These are phyloP conservation scores for Amblyjoppa fuscipennis DNA, from an alignment of 2,888 invertebrate species.

Conservation along the genomic window DNA sequence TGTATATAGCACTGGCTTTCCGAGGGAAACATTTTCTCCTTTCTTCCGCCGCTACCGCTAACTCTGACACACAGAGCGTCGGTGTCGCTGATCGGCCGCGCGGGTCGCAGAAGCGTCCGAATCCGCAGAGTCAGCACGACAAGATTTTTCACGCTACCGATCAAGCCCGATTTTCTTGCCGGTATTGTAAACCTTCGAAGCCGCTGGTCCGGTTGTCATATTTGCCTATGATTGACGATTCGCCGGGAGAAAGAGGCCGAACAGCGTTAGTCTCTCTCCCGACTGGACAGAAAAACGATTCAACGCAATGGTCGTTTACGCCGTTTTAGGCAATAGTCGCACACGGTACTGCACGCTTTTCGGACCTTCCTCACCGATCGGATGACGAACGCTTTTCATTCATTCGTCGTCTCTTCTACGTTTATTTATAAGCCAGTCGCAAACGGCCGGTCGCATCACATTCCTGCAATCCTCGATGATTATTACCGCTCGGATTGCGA, in stretches of 20 bases:
- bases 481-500: slow-evolving; percentile 79
- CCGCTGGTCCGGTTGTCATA: slow-evolving; percentile 83
- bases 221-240: slow-evolving; percentile 85
- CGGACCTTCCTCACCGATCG: slow-evolving; percentile 64
- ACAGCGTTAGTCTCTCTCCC: slow-evolving; percentile 23
- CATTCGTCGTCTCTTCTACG: slow-evolving; percentile 70
- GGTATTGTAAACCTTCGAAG: slow-evolving; percentile 66
- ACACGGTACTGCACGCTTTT: slow-evolving; percentile 18
- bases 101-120: slow-evolving; percentile 76
- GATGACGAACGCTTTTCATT: slow-evolving; percentile 83
- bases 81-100: slow-evolving; percentile 9
- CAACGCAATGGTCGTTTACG: slow-evolving; percentile 61
- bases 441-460: slow-evolving; percentile 75
- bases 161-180: slow-evolving; percentile 63
- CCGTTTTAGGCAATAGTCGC: slow-evolving; percentile 55
- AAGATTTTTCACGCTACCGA: slow-evolving; percentile 84
- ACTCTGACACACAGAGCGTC: slow-evolving; percentile 5
- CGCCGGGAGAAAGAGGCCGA: slow-evolving; percentile 59
- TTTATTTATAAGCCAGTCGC: slow-evolving; percentile 55
- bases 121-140: slow-evolving; percentile 82
- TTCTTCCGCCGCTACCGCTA: slow-evolving; percentile 23
- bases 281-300: slow-evolving; percentile 70
- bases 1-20: background rate
- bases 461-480: slow-evolving; percentile 81
- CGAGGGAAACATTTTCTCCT: slow-evolving; percentile 39